phyloP scores from a whole-genome alignment of 2,113 vertebrate genomes.

The Oxyura jamaicensis region DNA sequence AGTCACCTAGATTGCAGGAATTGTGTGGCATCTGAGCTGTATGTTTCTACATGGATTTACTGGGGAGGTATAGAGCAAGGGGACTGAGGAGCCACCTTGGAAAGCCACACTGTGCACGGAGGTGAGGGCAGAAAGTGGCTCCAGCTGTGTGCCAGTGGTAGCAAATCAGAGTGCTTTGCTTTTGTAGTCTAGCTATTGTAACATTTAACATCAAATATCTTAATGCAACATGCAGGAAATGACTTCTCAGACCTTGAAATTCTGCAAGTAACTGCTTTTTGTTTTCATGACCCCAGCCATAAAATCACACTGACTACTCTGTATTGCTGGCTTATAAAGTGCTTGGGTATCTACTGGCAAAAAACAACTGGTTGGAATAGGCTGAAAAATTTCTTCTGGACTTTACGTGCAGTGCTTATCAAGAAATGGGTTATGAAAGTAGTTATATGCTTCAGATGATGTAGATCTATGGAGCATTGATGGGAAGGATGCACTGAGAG shows the following conservation, averaged over 20 bases:
- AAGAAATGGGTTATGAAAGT: neutral
- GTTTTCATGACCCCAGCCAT: neutral
- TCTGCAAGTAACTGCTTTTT: neutral
- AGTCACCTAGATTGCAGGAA: neutral
- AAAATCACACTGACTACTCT: neutral
- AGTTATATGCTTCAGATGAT: neutral
- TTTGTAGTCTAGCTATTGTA: neutral
- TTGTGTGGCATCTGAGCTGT: neutral
- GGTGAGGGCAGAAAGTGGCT: neutral
- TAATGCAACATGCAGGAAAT: neutral
- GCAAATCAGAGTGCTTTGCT: neutral
- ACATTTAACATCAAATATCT: neutral
- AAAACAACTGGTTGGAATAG: neutral
- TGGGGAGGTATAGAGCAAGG: neutral
- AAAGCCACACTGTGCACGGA: neutral
- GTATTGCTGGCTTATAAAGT: neutral
- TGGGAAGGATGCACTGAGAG: neutral
- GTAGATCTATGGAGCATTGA: neutral
- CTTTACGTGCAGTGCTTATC: neutral
- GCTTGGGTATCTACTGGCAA: neutral
- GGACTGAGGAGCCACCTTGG: neutral
- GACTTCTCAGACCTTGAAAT: neutral
- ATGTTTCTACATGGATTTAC: accelerated
- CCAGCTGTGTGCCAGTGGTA: neutral
- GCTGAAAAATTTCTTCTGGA: neutral